Conservation (phyloP, 2,113 vertebrate species). For the Sylvia atricapilla region DNA sequence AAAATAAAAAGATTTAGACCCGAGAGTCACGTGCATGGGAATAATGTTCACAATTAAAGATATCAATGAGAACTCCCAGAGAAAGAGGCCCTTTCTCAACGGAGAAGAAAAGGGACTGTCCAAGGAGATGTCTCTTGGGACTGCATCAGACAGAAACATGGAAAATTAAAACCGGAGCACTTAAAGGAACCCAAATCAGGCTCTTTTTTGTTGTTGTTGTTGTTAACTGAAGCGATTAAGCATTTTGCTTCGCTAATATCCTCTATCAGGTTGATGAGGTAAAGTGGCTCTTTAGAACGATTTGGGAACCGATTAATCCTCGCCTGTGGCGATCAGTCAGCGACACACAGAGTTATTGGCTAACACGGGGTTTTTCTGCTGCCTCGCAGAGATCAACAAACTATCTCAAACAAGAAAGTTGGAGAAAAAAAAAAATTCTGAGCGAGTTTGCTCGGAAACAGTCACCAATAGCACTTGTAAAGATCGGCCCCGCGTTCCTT, state of each 20-base stretch:
- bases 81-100: slow-evolving; percentile 39
- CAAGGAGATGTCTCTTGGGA: slow-evolving; percentile 40
- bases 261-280: slow-evolving; percentile 54
- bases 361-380: background rate
- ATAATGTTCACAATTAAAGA: slow-evolving; percentile 51
- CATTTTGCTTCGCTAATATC: slow-evolving; percentile 44
- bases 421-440: background rate
- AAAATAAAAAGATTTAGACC: slow-evolving; percentile 20
- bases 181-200: slow-evolving; percentile 33
- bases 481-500: background rate
- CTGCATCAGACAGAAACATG: slow-evolving; percentile 44
- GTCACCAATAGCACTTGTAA: background rate
- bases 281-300: slow-evolving; percentile 46
- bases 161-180: slow-evolving; percentile 2
- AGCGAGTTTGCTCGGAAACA: background rate
- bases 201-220: slow-evolving; percentile 41
- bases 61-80: slow-evolving; percentile 34
- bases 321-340: slow-evolving; percentile 42
- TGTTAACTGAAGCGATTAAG: slow-evolving; percentile 59
- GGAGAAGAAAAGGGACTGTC: slow-evolving; percentile 48
- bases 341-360: slow-evolving; percentile 6
- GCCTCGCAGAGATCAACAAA: slow-evolving; percentile 4
- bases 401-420: background rate
- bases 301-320: slow-evolving; percentile 54
- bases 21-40: background rate